These are phyloP conservation scores for Arctocebus calabarensis DNA, from an alignment of 2,797 vertebrate species.

Conservation along the genomic window DNA sequence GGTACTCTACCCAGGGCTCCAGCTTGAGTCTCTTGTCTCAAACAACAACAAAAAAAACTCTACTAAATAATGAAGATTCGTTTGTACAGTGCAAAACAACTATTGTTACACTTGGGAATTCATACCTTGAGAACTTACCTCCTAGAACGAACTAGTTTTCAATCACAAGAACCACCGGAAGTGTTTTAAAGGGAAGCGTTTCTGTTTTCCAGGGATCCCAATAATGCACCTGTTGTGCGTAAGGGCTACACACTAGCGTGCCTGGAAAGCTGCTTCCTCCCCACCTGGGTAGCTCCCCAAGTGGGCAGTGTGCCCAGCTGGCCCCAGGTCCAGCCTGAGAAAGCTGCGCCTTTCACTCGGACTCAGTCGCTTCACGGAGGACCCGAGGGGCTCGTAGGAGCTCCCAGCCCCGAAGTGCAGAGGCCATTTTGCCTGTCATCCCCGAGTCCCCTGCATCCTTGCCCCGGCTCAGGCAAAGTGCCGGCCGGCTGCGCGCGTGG, in stretches of 20 bases:
- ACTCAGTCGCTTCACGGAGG: not conserved
- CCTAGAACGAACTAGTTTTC: constrained; percentile 12
- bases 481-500: not conserved
- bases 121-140: not conserved
- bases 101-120: not conserved
- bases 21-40: not conserved
- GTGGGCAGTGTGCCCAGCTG: not conserved
- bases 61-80: not conserved
- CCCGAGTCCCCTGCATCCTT: not conserved
- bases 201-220: constrained; percentile 52
- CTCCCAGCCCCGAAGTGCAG: not conserved
- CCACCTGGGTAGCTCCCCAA: not conserved
- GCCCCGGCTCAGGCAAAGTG: not conserved
- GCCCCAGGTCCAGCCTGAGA: not conserved
- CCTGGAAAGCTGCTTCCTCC: constrained; percentile 29
- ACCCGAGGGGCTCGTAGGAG: not conserved
- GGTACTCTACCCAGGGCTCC: not conserved
- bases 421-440: constrained; percentile 61
- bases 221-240: constrained; percentile 43
- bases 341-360: not conserved
- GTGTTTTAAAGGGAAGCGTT: not conserved
- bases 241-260: not conserved
- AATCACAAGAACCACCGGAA: not conserved
- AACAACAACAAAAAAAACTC: too few species aligned
- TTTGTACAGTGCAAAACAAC: not conserved